Conservation (phyloP, 2,888 invertebrate species). For the Pyrgus malvae region DNA sequence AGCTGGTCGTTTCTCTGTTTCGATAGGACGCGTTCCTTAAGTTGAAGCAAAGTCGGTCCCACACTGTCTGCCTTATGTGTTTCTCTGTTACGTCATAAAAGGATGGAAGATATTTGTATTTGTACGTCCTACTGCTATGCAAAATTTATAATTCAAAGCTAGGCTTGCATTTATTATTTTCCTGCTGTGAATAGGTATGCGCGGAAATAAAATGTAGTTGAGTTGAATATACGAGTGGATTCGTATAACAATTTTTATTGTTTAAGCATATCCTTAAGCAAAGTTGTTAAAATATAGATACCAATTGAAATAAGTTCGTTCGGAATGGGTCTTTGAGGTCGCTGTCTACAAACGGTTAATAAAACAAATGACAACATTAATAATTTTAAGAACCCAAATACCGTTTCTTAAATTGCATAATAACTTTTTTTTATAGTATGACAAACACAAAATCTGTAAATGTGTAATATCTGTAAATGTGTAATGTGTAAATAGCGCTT, state of each 20-base stretch:
- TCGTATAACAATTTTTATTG: neutral
- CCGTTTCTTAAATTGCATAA: too few relatives aligned
- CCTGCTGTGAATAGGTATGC: neutral
- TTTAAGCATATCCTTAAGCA: too few relatives aligned
- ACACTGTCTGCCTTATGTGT: conserved; percentile 70
- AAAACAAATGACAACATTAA: too few relatives aligned
- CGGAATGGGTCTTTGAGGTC: too few relatives aligned
- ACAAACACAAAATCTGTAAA: too few relatives aligned
- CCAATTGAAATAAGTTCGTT: too few relatives aligned
- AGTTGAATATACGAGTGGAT: conserved; percentile 1
- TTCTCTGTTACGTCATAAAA: conserved; percentile 52
- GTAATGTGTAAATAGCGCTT: too few relatives aligned
- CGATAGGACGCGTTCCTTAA: conserved; percentile 36
- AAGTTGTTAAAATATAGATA: too few relatives aligned
- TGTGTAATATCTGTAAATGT: too few relatives aligned
- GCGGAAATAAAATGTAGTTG: conserved; percentile 3
- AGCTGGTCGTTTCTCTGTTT: neutral
- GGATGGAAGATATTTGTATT: conserved; percentile 31
- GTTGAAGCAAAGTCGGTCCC: conserved; percentile 59
- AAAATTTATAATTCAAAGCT: conserved; percentile 24
- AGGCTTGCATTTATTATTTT: conserved; percentile 19
- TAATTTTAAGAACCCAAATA: too few relatives aligned
- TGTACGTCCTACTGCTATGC: conserved; percentile 28
- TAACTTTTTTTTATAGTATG: too few relatives aligned
- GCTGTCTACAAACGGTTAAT: too few relatives aligned